These are phyloP conservation scores for Thumatha senex DNA, from an alignment of 2,888 invertebrate genomes.

Conservation along the genomic window DNA sequence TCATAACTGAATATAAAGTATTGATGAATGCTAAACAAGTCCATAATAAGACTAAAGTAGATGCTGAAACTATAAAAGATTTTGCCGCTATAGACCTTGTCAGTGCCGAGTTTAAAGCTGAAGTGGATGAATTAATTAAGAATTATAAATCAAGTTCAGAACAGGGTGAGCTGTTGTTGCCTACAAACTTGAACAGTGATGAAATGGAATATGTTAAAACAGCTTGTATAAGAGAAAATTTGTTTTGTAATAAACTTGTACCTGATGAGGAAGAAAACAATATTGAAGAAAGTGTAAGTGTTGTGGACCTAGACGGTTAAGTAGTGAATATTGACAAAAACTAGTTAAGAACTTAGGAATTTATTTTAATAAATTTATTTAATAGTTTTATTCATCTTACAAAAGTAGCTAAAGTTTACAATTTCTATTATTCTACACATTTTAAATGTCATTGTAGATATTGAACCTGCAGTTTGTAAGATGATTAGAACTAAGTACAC, in stretches of 20 bases:
- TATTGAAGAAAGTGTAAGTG: neutral
- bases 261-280: neutral
- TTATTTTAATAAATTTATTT: no score
- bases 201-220: slow-evolving; percentile 76
- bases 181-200: slow-evolving; percentile 65
- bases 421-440: no score
- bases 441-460: no score
- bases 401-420: no score
- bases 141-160: slow-evolving; percentile 69
- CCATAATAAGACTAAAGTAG: slow-evolving; percentile 53
- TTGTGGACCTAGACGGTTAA: no score
- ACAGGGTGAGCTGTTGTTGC: slow-evolving; percentile 72
- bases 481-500: no score
- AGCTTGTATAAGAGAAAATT: slow-evolving; percentile 70
- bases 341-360: neutral
- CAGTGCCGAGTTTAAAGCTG: slow-evolving; percentile 64
- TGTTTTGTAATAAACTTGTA: slow-evolving; percentile 55
- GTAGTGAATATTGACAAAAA: no score
- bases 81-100: slow-evolving; percentile 38
- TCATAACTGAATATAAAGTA: slow-evolving; percentile 79
- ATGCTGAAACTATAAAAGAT: slow-evolving; percentile 34
- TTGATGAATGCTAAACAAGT: slow-evolving; percentile 60
- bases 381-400: no score
- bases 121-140: slow-evolving; percentile 72
- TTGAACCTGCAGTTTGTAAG: no score